Conservation (phyloP, 2,888 invertebrate genomes). For the Apomyelois bistriatella region DNA sequence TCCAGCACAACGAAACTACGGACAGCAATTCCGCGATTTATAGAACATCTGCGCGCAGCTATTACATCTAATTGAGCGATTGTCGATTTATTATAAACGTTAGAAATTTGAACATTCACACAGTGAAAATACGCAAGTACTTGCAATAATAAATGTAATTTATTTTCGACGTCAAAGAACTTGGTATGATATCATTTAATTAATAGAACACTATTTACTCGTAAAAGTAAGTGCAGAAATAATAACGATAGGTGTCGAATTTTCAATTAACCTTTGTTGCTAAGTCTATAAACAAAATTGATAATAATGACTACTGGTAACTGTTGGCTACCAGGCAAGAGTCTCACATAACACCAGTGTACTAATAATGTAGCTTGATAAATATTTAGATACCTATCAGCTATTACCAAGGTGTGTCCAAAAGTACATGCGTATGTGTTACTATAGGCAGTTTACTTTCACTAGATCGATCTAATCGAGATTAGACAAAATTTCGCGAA, state of each 20-base stretch:
- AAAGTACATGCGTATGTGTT: constrained; percentile 28
- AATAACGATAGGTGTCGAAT: background rate
- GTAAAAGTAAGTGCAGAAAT: too few species aligned
- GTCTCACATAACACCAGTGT: constrained; percentile 32
- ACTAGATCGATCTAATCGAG: constrained; percentile 51
- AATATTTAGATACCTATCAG: constrained; percentile 22
- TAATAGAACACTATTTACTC: too few species aligned
- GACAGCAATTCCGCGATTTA: constrained; percentile 41
- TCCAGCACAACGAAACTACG: constrained; percentile 29
- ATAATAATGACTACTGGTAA: constrained; percentile 31
- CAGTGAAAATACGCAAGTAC: constrained; percentile 25
- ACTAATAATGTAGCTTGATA: constrained; percentile 24
- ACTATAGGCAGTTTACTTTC: constrained; percentile 50
- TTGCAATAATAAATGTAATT: background rate
- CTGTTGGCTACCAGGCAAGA: constrained; percentile 25
- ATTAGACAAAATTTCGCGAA: constrained; percentile 58
- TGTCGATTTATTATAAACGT: constrained; percentile 35
- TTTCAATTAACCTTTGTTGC: constrained; percentile 37
- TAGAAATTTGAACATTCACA: constrained; percentile 30
- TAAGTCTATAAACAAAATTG: constrained; percentile 42
- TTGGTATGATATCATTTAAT: background rate
- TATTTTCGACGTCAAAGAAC: constrained; percentile 1
- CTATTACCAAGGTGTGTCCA: constrained; percentile 30
- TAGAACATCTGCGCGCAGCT: constrained; percentile 37
- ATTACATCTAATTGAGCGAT: constrained; percentile 45